These are phyloP conservation scores for Periphyllus acericola DNA, from an alignment of 2,888 invertebrate species.

Conservation along the genomic window DNA sequence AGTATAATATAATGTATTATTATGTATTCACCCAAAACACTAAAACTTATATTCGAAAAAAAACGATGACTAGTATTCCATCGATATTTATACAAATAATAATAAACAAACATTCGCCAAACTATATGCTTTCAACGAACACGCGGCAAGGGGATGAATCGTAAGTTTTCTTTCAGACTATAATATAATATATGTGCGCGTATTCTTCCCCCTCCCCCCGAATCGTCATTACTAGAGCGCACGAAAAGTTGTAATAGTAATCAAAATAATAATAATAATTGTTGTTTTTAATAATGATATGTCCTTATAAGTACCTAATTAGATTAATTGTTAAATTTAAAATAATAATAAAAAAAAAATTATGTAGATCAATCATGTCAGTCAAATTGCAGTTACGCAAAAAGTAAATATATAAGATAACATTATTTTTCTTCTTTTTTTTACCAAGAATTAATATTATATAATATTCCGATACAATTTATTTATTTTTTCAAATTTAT, in stretches of 20 bases:
- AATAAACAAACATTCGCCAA: constrained; percentile 46
- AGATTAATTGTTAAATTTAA: constrained; percentile 55
- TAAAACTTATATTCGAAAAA: constrained; percentile 34
- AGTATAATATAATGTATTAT: constrained; percentile 6
- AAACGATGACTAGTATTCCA: constrained; percentile 36
- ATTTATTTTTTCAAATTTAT: not conserved
- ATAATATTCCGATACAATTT: constrained; percentile 19
- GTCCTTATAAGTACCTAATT: constrained; percentile 55
- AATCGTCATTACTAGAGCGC: not conserved
- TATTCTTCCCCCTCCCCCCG: not conserved
- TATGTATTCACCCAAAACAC: constrained; percentile 20
- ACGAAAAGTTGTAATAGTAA: constrained; percentile 7
- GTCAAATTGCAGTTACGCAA: constrained; percentile 58
- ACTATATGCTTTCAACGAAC: not conserved
- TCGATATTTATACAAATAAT: constrained; percentile 43
- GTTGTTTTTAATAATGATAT: constrained; percentile 54
- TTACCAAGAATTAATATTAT: constrained; percentile 31
- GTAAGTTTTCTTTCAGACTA: not conserved
- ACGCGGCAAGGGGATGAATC: not conserved
- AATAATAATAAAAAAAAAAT: constrained; percentile 51
- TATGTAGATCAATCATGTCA: constrained; percentile 59
- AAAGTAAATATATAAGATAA: constrained; percentile 58
- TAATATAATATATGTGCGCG: not conserved
- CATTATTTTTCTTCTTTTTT: constrained; percentile 24
- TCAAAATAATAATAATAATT: constrained; percentile 32